Evolutionary conservation across 1,140 invertebrate species (phyloP).

Genomic region (Stratiolaelaps scimitus): DNA sequence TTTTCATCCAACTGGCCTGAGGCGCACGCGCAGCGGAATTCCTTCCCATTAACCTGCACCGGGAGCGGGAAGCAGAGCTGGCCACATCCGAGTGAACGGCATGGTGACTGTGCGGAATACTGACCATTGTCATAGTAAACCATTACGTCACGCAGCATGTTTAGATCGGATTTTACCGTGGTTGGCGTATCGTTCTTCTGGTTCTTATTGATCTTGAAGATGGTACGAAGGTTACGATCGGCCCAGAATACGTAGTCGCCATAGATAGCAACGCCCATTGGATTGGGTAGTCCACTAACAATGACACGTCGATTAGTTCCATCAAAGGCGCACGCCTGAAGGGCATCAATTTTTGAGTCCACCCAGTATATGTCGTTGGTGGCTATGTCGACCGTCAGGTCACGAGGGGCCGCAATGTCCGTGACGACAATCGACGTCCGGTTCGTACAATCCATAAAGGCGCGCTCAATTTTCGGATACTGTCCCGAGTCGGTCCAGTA

Average conservation of each 20-base stretch:
- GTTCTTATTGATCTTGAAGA: conserved; percentile 50
- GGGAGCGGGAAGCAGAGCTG: conserved; percentile 92
- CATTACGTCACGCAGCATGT: conserved; percentile 69
- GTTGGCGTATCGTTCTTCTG: conserved; percentile 42
- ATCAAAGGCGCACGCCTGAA: conserved; percentile 52
- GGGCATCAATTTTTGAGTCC: conserved; percentile 79
- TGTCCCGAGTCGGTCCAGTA: conserved; percentile 99
- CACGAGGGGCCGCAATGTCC: conserved; percentile 76
- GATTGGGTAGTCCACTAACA: conserved; percentile 75
- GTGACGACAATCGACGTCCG: conserved; percentile 74
- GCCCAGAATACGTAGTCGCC: conserved; percentile 78
- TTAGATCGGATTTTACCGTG: conserved; percentile 63
- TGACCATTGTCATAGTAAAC: conserved; percentile 79
- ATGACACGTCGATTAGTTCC: conserved; percentile 53
- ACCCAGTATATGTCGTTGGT: conserved; percentile 97
- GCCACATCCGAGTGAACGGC: conserved; percentile 59
- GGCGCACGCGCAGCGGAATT: conserved; percentile 75
- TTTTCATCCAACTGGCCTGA: conserved; percentile 57
- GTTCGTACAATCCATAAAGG: conserved; percentile 73
- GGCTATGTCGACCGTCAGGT: conserved; percentile 80
- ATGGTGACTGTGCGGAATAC: conserved; percentile 57
- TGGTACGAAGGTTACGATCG: conserved; percentile 74
- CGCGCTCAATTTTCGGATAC: conserved; percentile 81
- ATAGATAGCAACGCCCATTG: conserved; percentile 80
- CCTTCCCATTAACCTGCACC: conserved; percentile 40